Evolutionary conservation across 2,113 vertebrate species (phyloP), one percentile per base, ranked within the genome.

Genomic region (Hemichromis elongatus): DNA sequence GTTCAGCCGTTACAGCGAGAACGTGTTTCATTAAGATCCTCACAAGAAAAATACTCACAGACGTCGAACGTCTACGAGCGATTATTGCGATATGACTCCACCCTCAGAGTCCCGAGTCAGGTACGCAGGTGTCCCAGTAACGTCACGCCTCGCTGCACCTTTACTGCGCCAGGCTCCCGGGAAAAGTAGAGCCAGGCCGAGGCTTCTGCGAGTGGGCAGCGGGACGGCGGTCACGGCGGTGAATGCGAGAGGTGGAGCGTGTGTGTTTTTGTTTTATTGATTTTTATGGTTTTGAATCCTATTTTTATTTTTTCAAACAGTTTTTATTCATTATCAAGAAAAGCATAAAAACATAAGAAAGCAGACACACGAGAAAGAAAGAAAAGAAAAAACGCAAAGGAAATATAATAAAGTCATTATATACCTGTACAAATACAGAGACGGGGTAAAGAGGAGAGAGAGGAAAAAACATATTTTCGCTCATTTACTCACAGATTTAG

Each of bases 41-140:
- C 4, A n/a, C 9, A 75, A 50, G 26, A 30, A 0, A 50, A 50
- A 75, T 5, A 30, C 26, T 1, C 45, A 19, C 16, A 0, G 3
- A 30, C 26, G 5, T 19, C 2, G 6, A 50, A 1, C 30, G 21
- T 54, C 52, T 54, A 2, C 10, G 11, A 75, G 45, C 26, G 16
- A 52, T 75, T 50, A 8, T 30, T 75, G 26, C 2, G 2, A 73
- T 19, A 1, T 3, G 24, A 73, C 10, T 50, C 0, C 26, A 6
- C 21, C 53, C 53, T 24, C 21, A 55, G 53, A 55, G 53, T n/a
- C 9, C 52, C 19, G 47, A 50, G 18, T 3, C 18, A 16, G 18
- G 5, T 11, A 37, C 10, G n/a, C 9, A 6, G 33, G 33, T 42
- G 5, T 66, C 19, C 61, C 13, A 66, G 19, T 3, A 37, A 14